Percentiles rank a stretch among this genome's conserved stretches.
These are phyloP conservation scores for Trachelus tabidus DNA, from an alignment of 2,888 invertebrate species.

Conservation along the genomic window DNA sequence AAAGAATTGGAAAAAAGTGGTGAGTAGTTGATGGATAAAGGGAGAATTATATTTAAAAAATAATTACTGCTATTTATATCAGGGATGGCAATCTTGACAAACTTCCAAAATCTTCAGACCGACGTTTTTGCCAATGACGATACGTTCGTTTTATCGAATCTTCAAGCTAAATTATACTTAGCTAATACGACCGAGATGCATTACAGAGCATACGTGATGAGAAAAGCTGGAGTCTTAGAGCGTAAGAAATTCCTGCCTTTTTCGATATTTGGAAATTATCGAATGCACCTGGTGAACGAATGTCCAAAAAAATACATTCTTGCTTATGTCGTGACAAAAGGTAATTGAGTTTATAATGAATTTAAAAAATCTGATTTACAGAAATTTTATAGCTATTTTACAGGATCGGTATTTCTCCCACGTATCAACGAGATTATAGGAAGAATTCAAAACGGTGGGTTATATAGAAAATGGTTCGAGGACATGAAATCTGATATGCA, in stretches of 20 bases:
- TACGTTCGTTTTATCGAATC: background rate
- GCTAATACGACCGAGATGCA: background rate
- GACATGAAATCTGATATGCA: conserved; percentile 33
- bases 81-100: conserved; percentile 13
- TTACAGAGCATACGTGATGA: background rate
- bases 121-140: conserved; percentile 16
- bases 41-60: background rate
- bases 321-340: conserved; percentile 61
- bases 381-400: background rate
- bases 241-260: background rate
- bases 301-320: conserved; percentile 63
- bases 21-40: background rate
- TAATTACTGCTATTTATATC: background rate
- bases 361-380: background rate
- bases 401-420: conserved; percentile 61
- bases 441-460: conserved; percentile 56
- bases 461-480: conserved; percentile 61
- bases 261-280: background rate
- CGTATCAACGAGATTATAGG: conserved; percentile 55
- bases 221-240: conserved; percentile 10
- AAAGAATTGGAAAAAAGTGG: conserved; percentile 30
- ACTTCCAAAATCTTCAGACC: conserved; percentile 10
- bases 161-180: conserved; percentile 3
- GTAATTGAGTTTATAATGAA: background rate
- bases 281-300: conserved; percentile 64